Evolutionary conservation across 2,113 vertebrate species (phyloP).

Genomic region (Cynoglossus semilaevis): DNA sequence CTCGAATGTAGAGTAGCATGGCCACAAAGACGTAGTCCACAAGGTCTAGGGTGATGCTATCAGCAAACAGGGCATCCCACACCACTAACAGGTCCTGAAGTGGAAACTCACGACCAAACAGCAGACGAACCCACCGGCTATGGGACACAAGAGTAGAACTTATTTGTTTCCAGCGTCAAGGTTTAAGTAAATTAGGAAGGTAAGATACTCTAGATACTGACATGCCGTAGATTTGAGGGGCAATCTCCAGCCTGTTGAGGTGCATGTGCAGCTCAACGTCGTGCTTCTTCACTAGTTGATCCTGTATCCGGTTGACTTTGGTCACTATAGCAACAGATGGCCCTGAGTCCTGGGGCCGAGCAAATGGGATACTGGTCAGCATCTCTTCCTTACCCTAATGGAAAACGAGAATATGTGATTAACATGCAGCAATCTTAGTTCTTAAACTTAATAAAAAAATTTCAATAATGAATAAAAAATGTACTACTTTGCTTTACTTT

Average conservation of each 20-base stretch:
- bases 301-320: constrained; percentile 98
- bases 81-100: constrained; percentile 95
- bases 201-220: constrained; percentile 76
- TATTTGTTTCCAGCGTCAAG: neutral
- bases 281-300: constrained; percentile 94
- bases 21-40: constrained; percentile 97
- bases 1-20: constrained; percentile 97
- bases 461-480: too few species aligned
- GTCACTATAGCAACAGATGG: constrained; percentile 96
- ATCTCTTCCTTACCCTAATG: constrained; percentile 92
- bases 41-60: constrained; percentile 90
- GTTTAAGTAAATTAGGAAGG: neutral
- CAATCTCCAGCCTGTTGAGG: constrained; percentile 95
- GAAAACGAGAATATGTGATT: constrained; percentile 5
- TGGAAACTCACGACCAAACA: constrained; percentile 94
- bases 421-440: neutral
- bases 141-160: constrained; percentile 40
- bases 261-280: constrained; percentile 97
- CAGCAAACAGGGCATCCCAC: constrained; percentile 96
- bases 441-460: constrained; percentile 4
- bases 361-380: constrained; percentile 92
- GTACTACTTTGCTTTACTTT: too few species aligned
- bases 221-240: constrained; percentile 98
- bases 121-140: constrained; percentile 93
- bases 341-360: constrained; percentile 91